These are phyloP conservation scores for Neuroscelio doddi DNA, from an alignment of 2,888 invertebrate genomes.

Conservation along the genomic window DNA sequence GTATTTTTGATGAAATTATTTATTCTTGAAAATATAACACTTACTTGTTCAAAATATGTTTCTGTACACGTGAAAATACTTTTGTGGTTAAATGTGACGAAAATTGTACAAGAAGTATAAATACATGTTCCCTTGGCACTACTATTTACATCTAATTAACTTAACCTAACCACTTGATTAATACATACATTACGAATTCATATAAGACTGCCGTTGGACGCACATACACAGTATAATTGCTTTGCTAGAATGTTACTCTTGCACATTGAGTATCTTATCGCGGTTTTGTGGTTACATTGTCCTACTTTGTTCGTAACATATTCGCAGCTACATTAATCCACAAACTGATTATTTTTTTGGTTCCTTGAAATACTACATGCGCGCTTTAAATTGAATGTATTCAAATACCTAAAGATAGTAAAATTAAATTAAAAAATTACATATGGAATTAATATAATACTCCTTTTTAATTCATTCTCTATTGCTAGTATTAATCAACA, in stretches of 20 bases:
- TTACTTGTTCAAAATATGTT: no score
- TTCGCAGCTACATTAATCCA: background rate
- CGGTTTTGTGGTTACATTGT: background rate
- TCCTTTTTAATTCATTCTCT: background rate
- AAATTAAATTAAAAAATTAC: no score
- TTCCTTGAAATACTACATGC: background rate
- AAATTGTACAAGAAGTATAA: no score
- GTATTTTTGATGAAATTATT: no score
- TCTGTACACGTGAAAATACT: no score
- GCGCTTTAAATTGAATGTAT: no score
- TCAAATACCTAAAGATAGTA: no score
- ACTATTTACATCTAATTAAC: no score
- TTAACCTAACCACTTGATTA: background rate
- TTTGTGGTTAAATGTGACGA: no score
- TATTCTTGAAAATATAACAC: no score
- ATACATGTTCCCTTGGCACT: no score
- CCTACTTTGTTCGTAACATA: background rate
- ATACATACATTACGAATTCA: background rate
- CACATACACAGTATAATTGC: background rate
- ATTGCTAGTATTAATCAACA: background rate
- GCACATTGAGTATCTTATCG: background rate
- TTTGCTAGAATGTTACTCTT: background rate
- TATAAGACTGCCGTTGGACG: background rate
- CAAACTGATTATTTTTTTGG: background rate
- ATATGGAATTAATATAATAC: no score